A percentile compares a stretch with the other conserved stretches of the same genome.
Evolutionary conservation across 1,140 invertebrate species (phyloP).

Genomic region (Rhagoletis zephyria): DNA sequence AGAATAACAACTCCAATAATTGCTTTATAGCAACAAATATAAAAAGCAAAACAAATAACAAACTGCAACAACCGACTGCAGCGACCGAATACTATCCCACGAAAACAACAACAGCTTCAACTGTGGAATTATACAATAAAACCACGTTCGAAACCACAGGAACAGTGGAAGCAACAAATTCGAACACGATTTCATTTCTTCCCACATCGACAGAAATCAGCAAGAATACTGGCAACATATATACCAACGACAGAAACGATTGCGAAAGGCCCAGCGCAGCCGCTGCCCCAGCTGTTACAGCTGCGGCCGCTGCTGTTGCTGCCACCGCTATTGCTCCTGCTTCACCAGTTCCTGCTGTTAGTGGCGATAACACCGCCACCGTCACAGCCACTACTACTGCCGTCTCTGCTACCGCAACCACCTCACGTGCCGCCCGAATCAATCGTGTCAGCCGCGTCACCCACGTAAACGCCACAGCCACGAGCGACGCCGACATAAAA

Average conservation of each 20-base stretch:
- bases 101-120: constrained; percentile 11
- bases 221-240: constrained; percentile 57
- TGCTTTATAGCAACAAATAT: not conserved
- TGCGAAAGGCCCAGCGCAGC: constrained; percentile 60
- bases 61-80: constrained; percentile 18
- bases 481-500: constrained; percentile 48
- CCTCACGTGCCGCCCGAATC: constrained; percentile 59
- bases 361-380: constrained; percentile 2
- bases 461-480: constrained; percentile 52
- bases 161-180: constrained; percentile 53
- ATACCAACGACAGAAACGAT: constrained; percentile 62
- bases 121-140: not conserved
- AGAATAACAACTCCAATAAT: constrained; percentile 20
- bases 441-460: constrained; percentile 36
- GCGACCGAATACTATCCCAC: not conserved
- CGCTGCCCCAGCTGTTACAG: constrained; percentile 65
- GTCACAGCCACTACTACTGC: not conserved
- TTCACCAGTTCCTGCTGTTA: constrained; percentile 31
- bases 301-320: constrained; percentile 62
- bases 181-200: not conserved
- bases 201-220: constrained; percentile 42
- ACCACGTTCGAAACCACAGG: constrained; percentile 11
- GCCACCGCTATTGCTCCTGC: constrained; percentile 10
- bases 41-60: not conserved
- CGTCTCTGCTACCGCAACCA: constrained; percentile 58